Evolutionary conservation across 2,113 vertebrate genomes (phyloP).

Genomic region (Zeus faber): DNA sequence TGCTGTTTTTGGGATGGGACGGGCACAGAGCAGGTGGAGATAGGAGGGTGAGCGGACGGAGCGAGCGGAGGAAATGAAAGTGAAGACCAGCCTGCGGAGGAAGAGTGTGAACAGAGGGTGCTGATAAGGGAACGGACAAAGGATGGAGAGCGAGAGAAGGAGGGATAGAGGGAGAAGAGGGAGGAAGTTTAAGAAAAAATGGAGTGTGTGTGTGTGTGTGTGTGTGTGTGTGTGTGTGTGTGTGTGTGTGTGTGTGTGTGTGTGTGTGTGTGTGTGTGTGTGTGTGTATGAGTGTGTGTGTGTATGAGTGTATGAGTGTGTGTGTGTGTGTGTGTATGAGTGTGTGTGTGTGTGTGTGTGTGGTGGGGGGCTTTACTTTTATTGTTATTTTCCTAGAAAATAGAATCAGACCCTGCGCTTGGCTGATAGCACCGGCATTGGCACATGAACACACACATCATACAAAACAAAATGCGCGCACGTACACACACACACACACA

Average conservation of each 20-base stretch:
- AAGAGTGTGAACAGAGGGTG: too few relatives aligned
- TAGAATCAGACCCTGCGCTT: conserved; percentile 52
- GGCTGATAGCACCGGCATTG: conserved; percentile 59
- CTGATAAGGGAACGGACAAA: too few relatives aligned
- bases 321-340: neutral
- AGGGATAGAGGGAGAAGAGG: too few relatives aligned
- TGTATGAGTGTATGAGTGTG: neutral
- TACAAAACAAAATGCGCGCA: neutral
- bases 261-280: neutral
- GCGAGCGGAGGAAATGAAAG: conserved; percentile 1
- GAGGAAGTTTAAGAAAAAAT: conserved; percentile 18
- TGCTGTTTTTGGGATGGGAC: too few relatives aligned
- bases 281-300: neutral
- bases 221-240: neutral
- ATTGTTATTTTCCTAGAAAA: conserved; percentile 53
- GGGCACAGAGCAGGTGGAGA: conserved; percentile 20
- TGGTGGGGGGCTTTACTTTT: conserved; percentile 34
- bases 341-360: neutral
- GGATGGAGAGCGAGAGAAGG: too few relatives aligned
- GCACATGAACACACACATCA: conserved; percentile 45
- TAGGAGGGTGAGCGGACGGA: conserved; percentile 28
- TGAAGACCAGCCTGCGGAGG: too few relatives aligned
- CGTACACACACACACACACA: conserved; percentile 10
- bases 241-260: neutral
- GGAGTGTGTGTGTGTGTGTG: conserved; percentile 2